These are phyloP conservation scores for Spodoptera litura DNA, from an alignment of 1,140 invertebrate species.

Conservation along the genomic window DNA sequence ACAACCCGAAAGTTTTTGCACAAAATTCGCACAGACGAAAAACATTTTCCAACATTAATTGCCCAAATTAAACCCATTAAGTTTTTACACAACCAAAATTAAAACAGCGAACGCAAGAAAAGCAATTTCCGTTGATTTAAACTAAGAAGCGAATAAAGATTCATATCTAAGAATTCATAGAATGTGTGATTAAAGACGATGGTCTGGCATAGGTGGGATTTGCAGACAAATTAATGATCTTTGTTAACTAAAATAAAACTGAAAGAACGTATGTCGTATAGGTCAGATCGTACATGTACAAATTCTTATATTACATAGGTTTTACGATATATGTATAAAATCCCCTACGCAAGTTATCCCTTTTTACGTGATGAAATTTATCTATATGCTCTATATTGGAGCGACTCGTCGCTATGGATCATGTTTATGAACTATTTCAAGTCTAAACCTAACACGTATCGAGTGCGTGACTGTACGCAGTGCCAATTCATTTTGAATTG, in stretches of 20 bases:
- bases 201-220: constrained; percentile 62
- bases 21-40: not conserved
- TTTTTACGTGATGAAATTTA: not conserved
- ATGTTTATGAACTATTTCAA: constrained; percentile 10
- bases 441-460: constrained; percentile 1
- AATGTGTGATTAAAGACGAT: constrained; percentile 39
- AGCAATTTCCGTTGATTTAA: not conserved
- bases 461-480: constrained; percentile 14
- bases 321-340: not conserved
- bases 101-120: not conserved
- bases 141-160: constrained; percentile 6
- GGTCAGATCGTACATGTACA: not conserved
- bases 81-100: not conserved
- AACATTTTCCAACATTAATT: not conserved
- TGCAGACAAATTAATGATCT: constrained; percentile 62
- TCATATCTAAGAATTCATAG: constrained; percentile 25
- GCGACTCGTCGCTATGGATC: not conserved
- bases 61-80: not conserved
- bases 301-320: too few relatives aligned
- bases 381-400: not conserved
- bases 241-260: constrained; percentile 55
- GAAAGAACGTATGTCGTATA: constrained; percentile 22
- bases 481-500: constrained; percentile 10
- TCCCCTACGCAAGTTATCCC: not conserved
- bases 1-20: not conserved